Conservation (phyloP, 1,140 invertebrate genomes). For the Drosophila ohnishii region DNA sequence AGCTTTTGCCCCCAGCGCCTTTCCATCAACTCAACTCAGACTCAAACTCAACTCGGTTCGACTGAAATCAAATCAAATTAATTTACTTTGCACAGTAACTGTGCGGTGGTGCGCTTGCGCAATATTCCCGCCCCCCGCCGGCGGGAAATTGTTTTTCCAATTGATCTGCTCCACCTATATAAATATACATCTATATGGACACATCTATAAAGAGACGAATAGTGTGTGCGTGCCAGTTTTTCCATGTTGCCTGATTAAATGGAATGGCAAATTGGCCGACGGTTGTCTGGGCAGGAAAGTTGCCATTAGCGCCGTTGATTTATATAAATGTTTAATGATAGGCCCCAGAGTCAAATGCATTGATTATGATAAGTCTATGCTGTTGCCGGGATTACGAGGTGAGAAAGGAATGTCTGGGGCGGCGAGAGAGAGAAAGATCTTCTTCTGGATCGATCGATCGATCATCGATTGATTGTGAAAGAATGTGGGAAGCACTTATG, state of each 20-base stretch:
- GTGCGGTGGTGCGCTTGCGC: slow-evolving; percentile 56
- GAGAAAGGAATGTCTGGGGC: slow-evolving; percentile 43
- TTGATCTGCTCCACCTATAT: slow-evolving; percentile 45
- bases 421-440: not conserved
- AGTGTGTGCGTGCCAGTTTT: slow-evolving; percentile 51
- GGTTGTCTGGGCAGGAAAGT: slow-evolving; percentile 54
- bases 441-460: slow-evolving; percentile 13
- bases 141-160: slow-evolving; percentile 72
- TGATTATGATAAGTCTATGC: slow-evolving; percentile 42
- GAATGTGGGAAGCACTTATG: slow-evolving; percentile 45
- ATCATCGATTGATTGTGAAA: slow-evolving; percentile 40
- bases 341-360: slow-evolving; percentile 25
- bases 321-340: slow-evolving; percentile 72
- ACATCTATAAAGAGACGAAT: not conserved
- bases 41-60: slow-evolving; percentile 10
- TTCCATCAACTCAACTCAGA: slow-evolving; percentile 32
- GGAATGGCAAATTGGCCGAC: slow-evolving; percentile 52
- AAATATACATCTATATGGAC: not conserved
- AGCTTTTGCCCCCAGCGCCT: slow-evolving; percentile 18
- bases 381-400: slow-evolving; percentile 43
- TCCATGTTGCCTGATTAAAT: slow-evolving; percentile 49
- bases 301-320: slow-evolving; percentile 67
- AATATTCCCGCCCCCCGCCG: slow-evolving; percentile 50
- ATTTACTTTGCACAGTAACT: slow-evolving; percentile 41
- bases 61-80: slow-evolving; percentile 54